A percentile compares a stretch with the other conserved stretches of the same genome.
phyloP scores from a whole-genome alignment of 2,113 vertebrate species.

The Coturnix japonica region DNA sequence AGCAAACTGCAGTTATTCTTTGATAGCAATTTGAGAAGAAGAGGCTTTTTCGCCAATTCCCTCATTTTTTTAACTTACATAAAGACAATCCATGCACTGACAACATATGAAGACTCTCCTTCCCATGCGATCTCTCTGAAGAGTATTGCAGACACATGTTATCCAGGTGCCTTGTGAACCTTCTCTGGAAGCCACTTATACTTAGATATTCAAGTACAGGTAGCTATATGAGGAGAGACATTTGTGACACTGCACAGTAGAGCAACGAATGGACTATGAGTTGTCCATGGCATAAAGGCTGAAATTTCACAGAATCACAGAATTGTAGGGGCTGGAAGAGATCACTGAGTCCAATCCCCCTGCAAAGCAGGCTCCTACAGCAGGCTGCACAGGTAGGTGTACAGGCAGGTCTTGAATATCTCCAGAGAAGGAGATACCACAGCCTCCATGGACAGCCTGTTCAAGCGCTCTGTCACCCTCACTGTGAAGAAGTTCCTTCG shows the following conservation, averaged over 20 bases:
- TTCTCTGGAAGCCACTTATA: neutral
- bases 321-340: neutral
- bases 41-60: neutral
- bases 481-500: too few relatives aligned
- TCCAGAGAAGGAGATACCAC: too few relatives aligned
- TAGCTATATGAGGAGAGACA: neutral
- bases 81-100: neutral
- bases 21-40: neutral
- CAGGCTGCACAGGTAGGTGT: too few relatives aligned
- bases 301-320: neutral
- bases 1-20: neutral
- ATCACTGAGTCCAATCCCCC: too few relatives aligned
- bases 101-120: neutral
- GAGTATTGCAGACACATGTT: neutral
- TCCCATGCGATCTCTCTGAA: neutral
- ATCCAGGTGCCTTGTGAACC: neutral
- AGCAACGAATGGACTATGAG: neutral
- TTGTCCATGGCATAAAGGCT: neutral
- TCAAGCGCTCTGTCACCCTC: too few relatives aligned
- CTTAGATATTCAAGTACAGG: neutral
- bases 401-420: too few relatives aligned
- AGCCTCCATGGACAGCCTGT: too few relatives aligned
- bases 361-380: too few relatives aligned
- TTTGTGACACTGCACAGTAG: neutral
- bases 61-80: neutral